These are phyloP conservation scores for Chrysolina oricalcia DNA, from an alignment of 2,888 invertebrate species.

Conservation along the genomic window DNA sequence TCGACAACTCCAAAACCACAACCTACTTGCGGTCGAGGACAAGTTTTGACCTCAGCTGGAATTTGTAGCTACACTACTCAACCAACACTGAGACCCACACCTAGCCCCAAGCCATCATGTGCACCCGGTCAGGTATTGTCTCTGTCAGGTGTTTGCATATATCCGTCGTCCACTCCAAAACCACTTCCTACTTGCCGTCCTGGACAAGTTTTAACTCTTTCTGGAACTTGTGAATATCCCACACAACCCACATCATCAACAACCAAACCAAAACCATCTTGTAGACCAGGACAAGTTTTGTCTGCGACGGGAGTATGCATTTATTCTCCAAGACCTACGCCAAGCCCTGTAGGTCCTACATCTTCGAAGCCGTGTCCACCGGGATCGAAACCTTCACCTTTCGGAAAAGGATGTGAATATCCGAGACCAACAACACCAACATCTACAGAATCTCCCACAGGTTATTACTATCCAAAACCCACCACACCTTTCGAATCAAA, in stretches of 20 bases:
- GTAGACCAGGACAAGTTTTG: slow-evolving; percentile 51
- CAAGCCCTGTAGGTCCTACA: slow-evolving; percentile 18
- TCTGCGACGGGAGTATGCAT: slow-evolving; percentile 45
- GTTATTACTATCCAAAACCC: slow-evolving; percentile 31
- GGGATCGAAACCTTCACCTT: slow-evolving; percentile 35
- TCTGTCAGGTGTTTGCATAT: slow-evolving; percentile 36
- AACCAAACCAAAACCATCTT: slow-evolving; percentile 19
- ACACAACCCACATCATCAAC: slow-evolving; percentile 14
- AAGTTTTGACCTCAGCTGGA: not conserved
- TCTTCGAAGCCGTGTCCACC: slow-evolving; percentile 35
- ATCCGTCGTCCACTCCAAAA: slow-evolving; percentile 35
- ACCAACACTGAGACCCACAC: slow-evolving; percentile 69
- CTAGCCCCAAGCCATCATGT: slow-evolving; percentile 61
- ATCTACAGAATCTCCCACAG: slow-evolving; percentile 35
- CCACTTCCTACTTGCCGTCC: slow-evolving; percentile 68
- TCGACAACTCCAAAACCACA: not conserved
- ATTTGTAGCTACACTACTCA: not conserved
- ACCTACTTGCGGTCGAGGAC: too few relatives aligned
- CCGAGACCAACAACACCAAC: slow-evolving; percentile 45
- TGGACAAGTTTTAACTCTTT: slow-evolving; percentile 42
- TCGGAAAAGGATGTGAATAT: slow-evolving; percentile 47
- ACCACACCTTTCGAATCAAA: slow-evolving; percentile 33
- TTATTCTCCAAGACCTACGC: slow-evolving; percentile 32
- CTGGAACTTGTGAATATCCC: slow-evolving; percentile 46
- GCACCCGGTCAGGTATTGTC: slow-evolving; percentile 66